A percentile compares a stretch with the other conserved stretches of the same genome.
phyloP scores from a whole-genome alignment of 2,113 vertebrate genomes.

The Gadus macrocephalus region DNA sequence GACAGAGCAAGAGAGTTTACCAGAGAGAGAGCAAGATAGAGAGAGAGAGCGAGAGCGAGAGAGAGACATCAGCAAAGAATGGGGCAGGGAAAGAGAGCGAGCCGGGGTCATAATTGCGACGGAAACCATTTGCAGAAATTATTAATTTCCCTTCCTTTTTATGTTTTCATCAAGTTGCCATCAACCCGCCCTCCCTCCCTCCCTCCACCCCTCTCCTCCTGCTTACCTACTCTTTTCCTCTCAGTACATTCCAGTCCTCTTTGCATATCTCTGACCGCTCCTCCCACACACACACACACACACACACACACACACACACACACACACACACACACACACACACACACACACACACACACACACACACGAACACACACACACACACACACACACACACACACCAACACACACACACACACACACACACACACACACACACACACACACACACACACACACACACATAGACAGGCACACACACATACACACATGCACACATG shows the following conservation, averaged over 20 bases:
- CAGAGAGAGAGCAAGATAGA: conserved; percentile 45
- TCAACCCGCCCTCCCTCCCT: conserved; percentile 55
- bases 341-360: neutral
- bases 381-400: too few relatives aligned
- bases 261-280: conserved; percentile 60
- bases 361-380: neutral
- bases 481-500: neutral
- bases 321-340: neutral
- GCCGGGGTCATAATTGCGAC: conserved; percentile 43
- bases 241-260: conserved; percentile 60
- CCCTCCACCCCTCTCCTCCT: conserved; percentile 49
- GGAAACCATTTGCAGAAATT: conserved; percentile 70
- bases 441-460: neutral
- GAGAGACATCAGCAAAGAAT: conserved; percentile 12
- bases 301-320: neutral
- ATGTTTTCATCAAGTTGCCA: conserved; percentile 66
- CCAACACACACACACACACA: too few relatives aligned
- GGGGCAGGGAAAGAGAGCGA: conserved; percentile 14
- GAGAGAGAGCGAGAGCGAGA: conserved; percentile 20
- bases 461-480: neutral
- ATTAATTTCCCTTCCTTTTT: conserved; percentile 73
- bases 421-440: too few relatives aligned
- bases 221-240: conserved; percentile 51
- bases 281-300: conserved; percentile 10
- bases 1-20: too few relatives aligned